Evolutionary conservation across 2,888 invertebrate genomes (phyloP), one percentile per base, ranked within the genome.

Genomic region (Acrobasis repandana): DNA sequence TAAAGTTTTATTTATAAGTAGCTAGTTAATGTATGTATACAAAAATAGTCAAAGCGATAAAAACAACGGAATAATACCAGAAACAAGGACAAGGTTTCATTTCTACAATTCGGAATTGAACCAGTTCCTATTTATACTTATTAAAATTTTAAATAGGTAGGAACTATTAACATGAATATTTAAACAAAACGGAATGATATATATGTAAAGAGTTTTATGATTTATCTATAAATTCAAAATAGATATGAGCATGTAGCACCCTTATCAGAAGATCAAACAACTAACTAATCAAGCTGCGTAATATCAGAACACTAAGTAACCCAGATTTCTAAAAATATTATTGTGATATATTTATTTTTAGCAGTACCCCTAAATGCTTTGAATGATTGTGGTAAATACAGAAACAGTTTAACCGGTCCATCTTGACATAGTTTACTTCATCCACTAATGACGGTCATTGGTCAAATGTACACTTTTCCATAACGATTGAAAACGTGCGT

Each of bases 51-150:
- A 47, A 18, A 52, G 62, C n/a, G 43, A 43, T 61, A 63, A 67
- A 71, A 65, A 73, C 67, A 70, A 62, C 69, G 72, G 73, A 75
- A 74, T 67, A 70, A 64, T 67, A 61, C 70, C 67, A 71, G 63
- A 61, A 65, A 64, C 43, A 60, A 62, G 65, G 63, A 62, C 73
- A 73, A 73, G 74, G 72, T 65, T 63, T 61, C 10, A 56, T 56
- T 46, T 56, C 56, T 56, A 20, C 18, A 56, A 56, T 47, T 47
- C n/a, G 28, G 47, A 56, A 56, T 46, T 10, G 18, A 33, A 56
- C 33, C 56, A 18, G 56, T 56, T 52, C 2, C 10, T 48, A 18
- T 48, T 48, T 8, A 16, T 6, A 16, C 48, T 16, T 10, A 48
- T 48, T 18, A 20, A 10, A 10, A 5, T 48, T 18, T 16, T 15